These are phyloP conservation scores for Parauchenoglanis ngamensis DNA, from an alignment of 2,797 vertebrate species.

Conservation along the genomic window DNA sequence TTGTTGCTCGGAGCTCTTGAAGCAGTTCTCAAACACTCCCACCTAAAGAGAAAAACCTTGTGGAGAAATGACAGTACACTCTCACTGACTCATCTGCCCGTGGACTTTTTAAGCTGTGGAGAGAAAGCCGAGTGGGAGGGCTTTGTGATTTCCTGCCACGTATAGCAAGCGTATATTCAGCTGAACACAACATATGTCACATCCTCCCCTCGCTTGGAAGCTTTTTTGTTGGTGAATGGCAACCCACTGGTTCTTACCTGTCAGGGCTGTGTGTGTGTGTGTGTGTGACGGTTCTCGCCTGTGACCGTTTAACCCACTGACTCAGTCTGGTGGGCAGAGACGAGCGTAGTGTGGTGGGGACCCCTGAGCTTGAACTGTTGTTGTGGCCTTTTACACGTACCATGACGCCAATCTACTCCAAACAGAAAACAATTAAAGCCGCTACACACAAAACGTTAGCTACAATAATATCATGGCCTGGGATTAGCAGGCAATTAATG, in stretches of 20 bases:
- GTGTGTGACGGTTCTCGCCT: neutral
- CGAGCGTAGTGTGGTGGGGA: neutral
- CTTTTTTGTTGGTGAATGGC: neutral
- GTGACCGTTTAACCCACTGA: neutral
- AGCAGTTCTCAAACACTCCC: constrained; percentile 36
- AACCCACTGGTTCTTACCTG: neutral
- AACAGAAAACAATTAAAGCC: neutral
- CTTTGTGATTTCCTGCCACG: constrained; percentile 23
- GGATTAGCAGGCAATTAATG: neutral
- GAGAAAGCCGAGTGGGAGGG: constrained; percentile 38
- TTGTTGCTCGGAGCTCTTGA: constrained; percentile 1
- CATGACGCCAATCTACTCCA: neutral
- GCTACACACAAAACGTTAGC: too few relatives aligned
- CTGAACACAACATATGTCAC: neutral
- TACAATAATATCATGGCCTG: too few relatives aligned
- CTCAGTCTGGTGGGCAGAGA: neutral
- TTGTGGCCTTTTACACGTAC: neutral
- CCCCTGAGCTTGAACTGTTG: neutral
- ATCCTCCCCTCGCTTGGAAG: neutral
- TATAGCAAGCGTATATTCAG: neutral
- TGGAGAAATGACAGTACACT: constrained; percentile 23
- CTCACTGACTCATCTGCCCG: constrained; percentile 43
- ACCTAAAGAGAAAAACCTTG: constrained; percentile 27
- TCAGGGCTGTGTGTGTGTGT: neutral
- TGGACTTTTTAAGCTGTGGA: constrained; percentile 8